Percentiles rank a stretch among this genome's conserved stretches.
Evolutionary conservation across 2,888 invertebrate species (phyloP).

Genomic region (Lutraria lutraria): DNA sequence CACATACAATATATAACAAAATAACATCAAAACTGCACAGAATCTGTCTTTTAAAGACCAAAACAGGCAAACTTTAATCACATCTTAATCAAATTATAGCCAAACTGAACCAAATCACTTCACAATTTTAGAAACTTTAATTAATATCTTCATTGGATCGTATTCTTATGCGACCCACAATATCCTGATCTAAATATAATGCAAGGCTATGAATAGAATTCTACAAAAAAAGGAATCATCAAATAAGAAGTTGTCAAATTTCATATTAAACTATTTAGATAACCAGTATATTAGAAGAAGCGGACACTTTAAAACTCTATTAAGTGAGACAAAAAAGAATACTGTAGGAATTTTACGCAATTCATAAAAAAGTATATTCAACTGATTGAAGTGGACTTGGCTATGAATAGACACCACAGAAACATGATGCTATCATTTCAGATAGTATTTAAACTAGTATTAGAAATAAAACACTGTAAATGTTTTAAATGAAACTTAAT

Average conservation of each 20-base stretch:
- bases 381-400: conserved; percentile 20
- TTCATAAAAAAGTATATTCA: conserved; percentile 11
- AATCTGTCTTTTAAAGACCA: not conserved
- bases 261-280: not conserved
- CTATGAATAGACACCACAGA: not conserved
- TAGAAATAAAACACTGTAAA: not conserved
- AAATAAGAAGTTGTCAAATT: conserved; percentile 10
- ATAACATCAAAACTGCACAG: not conserved
- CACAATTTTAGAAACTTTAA: conserved; percentile 3
- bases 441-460: not conserved
- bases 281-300: not conserved
- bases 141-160: conserved; percentile 19
- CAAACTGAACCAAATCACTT: not conserved
- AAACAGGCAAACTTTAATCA: too few relatives aligned
- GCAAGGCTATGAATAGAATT: not conserved
- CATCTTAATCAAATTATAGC: too few relatives aligned
- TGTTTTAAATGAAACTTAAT: not conserved
- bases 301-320: not conserved
- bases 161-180: not conserved
- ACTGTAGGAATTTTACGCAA: not conserved
- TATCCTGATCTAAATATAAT: not conserved
- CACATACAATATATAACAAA: not conserved
- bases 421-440: not conserved
- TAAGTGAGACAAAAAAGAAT: not conserved
- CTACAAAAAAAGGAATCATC: not conserved